Conservation (phyloP, 2,888 invertebrate species). For the Aphodius sticticus region DNA sequence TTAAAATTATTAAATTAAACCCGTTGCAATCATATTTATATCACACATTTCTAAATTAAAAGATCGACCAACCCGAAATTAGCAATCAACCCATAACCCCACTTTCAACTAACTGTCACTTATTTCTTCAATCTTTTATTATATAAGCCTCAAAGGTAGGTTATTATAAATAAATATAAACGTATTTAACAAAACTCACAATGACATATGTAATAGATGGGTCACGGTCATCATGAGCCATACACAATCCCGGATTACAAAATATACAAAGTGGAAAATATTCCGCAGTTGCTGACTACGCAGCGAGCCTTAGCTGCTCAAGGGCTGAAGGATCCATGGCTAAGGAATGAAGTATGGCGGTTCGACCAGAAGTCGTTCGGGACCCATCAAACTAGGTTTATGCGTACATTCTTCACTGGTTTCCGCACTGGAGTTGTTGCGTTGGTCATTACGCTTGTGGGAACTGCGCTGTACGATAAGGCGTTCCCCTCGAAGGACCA, state of each 20-base stretch:
- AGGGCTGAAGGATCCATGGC: slow-evolving; percentile 87
- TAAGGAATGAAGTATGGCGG: slow-evolving; percentile 88
- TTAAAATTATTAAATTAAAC: background rate
- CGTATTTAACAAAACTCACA: background rate
- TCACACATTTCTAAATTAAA: background rate
- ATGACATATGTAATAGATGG: slow-evolving; percentile 43
- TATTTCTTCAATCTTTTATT: slow-evolving; percentile 7
- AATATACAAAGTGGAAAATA: slow-evolving; percentile 76
- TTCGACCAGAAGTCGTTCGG: slow-evolving; percentile 70
- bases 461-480: slow-evolving; percentile 53
- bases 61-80: background rate
- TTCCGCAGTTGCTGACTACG: slow-evolving; percentile 70
- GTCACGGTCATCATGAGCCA: slow-evolving; percentile 65
- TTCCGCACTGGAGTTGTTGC: slow-evolving; percentile 70
- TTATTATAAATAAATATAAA: background rate
- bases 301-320: slow-evolving; percentile 71
- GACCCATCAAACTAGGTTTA: slow-evolving; percentile 60
- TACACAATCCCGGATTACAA: slow-evolving; percentile 76
- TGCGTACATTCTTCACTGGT: slow-evolving; percentile 68
- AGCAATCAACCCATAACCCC: background rate
- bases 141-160: slow-evolving; percentile 25
- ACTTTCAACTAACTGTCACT: background rate
- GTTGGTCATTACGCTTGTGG: slow-evolving; percentile 65
- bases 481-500: slow-evolving; percentile 58
- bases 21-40: background rate